phyloP scores from a whole-genome alignment of 1,140 invertebrate genomes.

The Hylaeus anthracinus region DNA sequence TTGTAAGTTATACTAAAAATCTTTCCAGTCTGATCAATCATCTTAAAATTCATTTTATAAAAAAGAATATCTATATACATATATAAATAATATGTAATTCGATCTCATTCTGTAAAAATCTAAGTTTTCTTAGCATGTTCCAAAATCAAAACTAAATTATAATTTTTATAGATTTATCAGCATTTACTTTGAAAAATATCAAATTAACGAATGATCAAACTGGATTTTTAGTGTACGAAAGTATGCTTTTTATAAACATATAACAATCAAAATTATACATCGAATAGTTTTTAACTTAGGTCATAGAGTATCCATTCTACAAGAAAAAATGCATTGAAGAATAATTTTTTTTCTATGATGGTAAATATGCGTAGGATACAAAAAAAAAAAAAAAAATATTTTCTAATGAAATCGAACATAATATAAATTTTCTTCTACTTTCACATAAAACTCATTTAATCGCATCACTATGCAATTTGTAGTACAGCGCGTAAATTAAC shows the following conservation, averaged over 20 bases:
- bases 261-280: slow-evolving; percentile 36
- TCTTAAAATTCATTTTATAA: neutral
- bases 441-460: neutral
- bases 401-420: neutral
- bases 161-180: neutral
- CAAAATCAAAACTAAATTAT: too few species aligned
- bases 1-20: neutral
- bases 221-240: slow-evolving; percentile 13
- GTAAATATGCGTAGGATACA: slow-evolving; percentile 34
- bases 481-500: slow-evolving; percentile 37
- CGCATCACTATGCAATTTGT: slow-evolving; percentile 35
- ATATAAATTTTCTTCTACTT: neutral
- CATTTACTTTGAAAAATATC: neutral
- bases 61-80: neutral
- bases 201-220: slow-evolving; percentile 25
- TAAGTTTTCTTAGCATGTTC: too few species aligned
- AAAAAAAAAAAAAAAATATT: slow-evolving; percentile 8
- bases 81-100: neutral
- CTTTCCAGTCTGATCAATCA: slow-evolving; percentile 20
- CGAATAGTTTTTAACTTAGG: slow-evolving; percentile 5
- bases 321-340: slow-evolving; percentile 37
- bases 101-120: neutral
- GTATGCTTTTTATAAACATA: slow-evolving; percentile 32
- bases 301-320: slow-evolving; percentile 29
- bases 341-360: slow-evolving; percentile 14